Evolutionary conservation across 2,888 invertebrate genomes (phyloP), one percentile per base, ranked within the genome.

Genomic region (Scaptomyza cyrtandrae): DNA sequence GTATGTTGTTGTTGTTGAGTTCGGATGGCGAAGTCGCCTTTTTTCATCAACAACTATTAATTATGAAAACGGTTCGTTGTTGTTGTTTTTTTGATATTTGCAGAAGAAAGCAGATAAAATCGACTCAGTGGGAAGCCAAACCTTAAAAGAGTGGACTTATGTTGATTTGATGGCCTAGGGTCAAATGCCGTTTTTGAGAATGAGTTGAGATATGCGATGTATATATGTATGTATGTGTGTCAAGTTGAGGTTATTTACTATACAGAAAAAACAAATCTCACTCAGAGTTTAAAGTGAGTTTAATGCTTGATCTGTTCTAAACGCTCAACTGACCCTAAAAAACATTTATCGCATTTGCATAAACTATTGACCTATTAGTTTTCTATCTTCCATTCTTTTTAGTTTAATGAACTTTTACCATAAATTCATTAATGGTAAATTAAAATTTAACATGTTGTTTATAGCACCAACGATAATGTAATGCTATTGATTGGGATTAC

Each of bases 1-100:
- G 74, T 65, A 58, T 52, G 60, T 43, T 73, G 77, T 59, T 75
- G 77, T 59, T 75, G 62, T 62, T 73, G 56, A 57, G 46, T 63
- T 59, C 48, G 64, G 62, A 52, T 27, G 31, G 37, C 37, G 63
- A 19, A 55, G 67, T 60, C 60, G 64, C 46, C 80, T 73, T 24
- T 24, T 57, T 68, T 43, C 45, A 67, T 69, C 78, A 84, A 58
- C 81, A 67, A 55, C 69, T 63, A 71, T 80, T 85, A 81, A 86
- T 81, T 86, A 83, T 79, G 64, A 52, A 74, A 63, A 66, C 75
- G 56, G 56, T 57, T 69, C 63, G 57, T 53, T 49, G 57, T 56
- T 52, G 65, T 67, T 80, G 65, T 67, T 61, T 46, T 54, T 55
- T 74, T 29, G 60, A 69, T 78, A 69, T 79, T 79, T 79, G 72